These are phyloP conservation scores for Equus przewalskii DNA, from an alignment of 2,113 vertebrate species.

Conservation along the genomic window DNA sequence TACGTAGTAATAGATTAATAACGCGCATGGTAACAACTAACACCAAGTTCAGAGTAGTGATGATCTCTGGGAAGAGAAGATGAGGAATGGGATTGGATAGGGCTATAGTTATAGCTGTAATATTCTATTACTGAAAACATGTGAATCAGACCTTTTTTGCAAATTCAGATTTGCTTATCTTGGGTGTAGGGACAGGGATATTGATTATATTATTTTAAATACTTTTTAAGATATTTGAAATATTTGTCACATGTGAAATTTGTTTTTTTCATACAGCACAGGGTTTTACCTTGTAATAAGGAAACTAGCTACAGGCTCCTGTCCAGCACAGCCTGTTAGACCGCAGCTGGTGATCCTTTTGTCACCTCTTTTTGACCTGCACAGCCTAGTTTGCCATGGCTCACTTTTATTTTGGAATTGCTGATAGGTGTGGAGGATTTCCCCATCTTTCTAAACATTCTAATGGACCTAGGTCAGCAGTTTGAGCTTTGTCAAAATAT, in stretches of 20 bases:
- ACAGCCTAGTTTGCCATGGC: background rate
- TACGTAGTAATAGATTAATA: conserved; percentile 2
- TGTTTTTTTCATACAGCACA: conserved; percentile 68
- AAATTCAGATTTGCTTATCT: conserved; percentile 63
- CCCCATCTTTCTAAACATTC: conserved; percentile 55
- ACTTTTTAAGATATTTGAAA: conserved; percentile 58
- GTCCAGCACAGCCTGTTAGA: background rate
- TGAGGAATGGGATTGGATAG: conserved; percentile 9
- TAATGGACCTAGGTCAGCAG: conserved; percentile 42
- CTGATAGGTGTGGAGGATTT: conserved; percentile 26
- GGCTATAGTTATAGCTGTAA: conserved; percentile 4
- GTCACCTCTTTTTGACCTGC: conserved; percentile 28
- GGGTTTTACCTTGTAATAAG: conserved; percentile 21
- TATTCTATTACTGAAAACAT: conserved; percentile 37
- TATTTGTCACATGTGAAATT: conserved; percentile 60
- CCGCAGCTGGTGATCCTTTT: conserved; percentile 11
- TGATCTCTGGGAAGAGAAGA: conserved; percentile 1
- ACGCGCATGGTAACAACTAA: background rate
- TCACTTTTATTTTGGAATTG: conserved; percentile 65
- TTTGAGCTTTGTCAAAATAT: conserved; percentile 50
- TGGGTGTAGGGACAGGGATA: conserved; percentile 19
- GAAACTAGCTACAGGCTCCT: background rate
- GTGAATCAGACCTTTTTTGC: background rate
- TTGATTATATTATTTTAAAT: conserved; percentile 61
- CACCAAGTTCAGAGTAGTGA: conserved; percentile 36